phyloP scores from a whole-genome alignment of 2,797 vertebrate species.

The Typhlichthys subterraneus region DNA sequence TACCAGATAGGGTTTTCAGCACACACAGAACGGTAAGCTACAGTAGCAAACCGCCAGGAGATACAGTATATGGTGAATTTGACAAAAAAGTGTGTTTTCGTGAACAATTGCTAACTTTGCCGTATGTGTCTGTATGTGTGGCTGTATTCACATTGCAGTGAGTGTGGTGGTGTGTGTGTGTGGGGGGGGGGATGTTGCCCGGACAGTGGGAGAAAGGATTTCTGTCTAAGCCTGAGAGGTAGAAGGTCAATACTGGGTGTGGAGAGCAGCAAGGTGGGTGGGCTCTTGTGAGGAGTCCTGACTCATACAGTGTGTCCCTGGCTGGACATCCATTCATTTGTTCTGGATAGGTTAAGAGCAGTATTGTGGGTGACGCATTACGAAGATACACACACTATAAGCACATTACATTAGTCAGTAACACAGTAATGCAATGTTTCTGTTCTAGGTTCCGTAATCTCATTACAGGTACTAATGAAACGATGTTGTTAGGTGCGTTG shows the following conservation, averaged over 20 bases:
- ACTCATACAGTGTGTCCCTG: constrained; percentile 1
- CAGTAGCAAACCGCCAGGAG: too few species aligned
- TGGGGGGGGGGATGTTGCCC: not conserved
- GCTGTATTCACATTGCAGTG: not conserved
- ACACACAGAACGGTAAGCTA: too few species aligned
- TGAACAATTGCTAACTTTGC: not conserved
- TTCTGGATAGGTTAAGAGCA: too few species aligned
- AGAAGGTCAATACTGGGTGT: constrained; percentile 52
- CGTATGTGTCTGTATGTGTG: constrained; percentile 2
- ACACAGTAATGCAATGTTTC: too few species aligned
- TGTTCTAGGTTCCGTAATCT: too few species aligned
- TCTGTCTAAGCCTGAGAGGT: constrained; percentile 47
- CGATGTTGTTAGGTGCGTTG: too few species aligned
- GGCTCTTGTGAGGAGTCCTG: constrained; percentile 29
- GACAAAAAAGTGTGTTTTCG: constrained; percentile 3
- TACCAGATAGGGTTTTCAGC: too few species aligned
- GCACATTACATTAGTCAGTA: too few species aligned
- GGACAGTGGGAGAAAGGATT: constrained; percentile 34
- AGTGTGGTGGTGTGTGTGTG: not conserved
- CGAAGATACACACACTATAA: too few species aligned
- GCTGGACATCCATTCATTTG: not conserved
- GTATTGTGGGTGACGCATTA: too few species aligned
- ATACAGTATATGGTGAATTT: not conserved
- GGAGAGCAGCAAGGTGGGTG: constrained; percentile 53
- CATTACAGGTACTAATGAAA: too few species aligned